Evolutionary conservation across 2,888 invertebrate species (phyloP).

Genomic region (Stenchaetothrips biformis): DNA sequence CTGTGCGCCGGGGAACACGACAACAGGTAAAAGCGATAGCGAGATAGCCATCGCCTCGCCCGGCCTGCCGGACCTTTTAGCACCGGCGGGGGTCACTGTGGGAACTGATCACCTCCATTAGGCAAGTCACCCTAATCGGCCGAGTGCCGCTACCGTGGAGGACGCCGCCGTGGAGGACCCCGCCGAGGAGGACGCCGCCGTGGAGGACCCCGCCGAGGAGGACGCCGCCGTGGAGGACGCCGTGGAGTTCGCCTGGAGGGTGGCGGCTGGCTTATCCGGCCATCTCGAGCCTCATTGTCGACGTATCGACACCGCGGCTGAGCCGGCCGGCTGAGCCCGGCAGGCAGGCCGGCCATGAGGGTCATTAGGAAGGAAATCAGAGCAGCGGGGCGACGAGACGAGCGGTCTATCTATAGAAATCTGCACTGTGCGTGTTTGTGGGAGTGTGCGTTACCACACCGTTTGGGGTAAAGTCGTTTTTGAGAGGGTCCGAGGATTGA

Average conservation of each 20-base stretch:
- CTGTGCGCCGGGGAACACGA: neutral
- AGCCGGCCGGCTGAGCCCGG: too few relatives aligned
- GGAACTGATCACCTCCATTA: slow-evolving; percentile 10
- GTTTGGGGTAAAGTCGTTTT: too few relatives aligned
- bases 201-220: neutral
- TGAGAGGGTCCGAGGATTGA: too few relatives aligned
- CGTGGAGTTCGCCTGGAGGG: neutral
- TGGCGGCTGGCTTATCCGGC: neutral
- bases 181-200: neutral
- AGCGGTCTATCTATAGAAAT: too few relatives aligned
- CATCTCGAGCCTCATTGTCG: too few relatives aligned
- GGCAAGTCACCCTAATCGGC: neutral
- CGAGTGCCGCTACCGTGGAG: neutral
- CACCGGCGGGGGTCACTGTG: slow-evolving; percentile 11
- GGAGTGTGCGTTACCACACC: too few relatives aligned
- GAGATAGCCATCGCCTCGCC: slow-evolving; percentile 9
- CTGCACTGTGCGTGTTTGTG: too few relatives aligned
- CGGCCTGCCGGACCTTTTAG: neutral
- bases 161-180: neutral
- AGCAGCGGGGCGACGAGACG: too few relatives aligned
- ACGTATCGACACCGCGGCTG: too few relatives aligned
- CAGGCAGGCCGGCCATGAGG: too few relatives aligned
- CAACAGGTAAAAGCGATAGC: neutral
- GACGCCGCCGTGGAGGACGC: neutral
- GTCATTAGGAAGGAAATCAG: too few relatives aligned